Percentiles rank a stretch among this genome's conserved stretches.
phyloP scores from a whole-genome alignment of 2,113 vertebrate species.

The Carollia perspicillata region DNA sequence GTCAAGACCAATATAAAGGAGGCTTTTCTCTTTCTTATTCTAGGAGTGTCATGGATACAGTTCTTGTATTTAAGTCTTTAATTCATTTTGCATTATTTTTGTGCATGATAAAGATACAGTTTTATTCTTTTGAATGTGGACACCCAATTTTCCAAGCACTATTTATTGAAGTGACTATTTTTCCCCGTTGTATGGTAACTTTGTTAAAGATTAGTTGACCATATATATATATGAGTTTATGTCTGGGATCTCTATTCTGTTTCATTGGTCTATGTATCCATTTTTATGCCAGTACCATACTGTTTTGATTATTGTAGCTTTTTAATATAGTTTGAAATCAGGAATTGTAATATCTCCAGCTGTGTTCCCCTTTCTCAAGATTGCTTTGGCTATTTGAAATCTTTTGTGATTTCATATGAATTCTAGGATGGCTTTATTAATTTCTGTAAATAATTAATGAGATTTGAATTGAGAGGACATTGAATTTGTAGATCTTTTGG shows the following conservation, averaged over 20 bases:
- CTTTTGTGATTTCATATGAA: background rate
- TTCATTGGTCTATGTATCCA: background rate
- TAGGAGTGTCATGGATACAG: background rate
- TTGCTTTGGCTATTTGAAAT: background rate
- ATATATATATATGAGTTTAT: background rate
- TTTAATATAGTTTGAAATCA: background rate
- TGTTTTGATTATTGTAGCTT: background rate
- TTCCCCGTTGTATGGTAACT: background rate
- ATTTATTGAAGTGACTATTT: background rate
- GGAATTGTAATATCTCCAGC: background rate
- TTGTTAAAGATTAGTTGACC: background rate
- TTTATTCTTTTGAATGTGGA: background rate
- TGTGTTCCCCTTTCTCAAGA: background rate
- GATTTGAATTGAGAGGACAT: background rate
- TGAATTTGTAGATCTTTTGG: background rate
- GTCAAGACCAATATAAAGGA: background rate
- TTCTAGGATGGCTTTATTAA: background rate
- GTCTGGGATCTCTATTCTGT: background rate
- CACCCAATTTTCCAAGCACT: background rate
- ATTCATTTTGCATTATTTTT: background rate
- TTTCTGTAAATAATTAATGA: background rate
- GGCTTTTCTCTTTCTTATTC: background rate
- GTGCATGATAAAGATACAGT: background rate
- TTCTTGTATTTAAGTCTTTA: background rate
- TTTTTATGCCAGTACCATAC: background rate